Evolutionary conservation across 2,888 invertebrate genomes (phyloP), one percentile per base, ranked within the genome.

Genomic region (Rhingia rostrata): DNA sequence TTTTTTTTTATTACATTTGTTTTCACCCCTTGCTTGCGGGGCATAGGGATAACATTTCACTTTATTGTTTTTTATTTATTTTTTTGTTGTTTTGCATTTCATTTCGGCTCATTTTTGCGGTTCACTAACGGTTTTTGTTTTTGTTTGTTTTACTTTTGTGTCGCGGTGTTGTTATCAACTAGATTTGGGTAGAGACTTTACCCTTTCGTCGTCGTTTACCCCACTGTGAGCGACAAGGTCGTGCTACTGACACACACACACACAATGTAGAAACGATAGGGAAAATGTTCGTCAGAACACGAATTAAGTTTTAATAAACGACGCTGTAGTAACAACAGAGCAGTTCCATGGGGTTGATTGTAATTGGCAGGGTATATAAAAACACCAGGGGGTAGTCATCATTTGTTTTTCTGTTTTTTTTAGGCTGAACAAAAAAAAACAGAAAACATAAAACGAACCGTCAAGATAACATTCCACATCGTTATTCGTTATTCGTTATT

Each of bases 221-320:
- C 58, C 39, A 35, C 30, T 32, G 12, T 45, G 56, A 45, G 35
- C 54, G 56, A 53, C 51, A 60, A 56, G 66, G 51, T n/a, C 39
- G 41, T 22, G 22, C 22, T 2, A 22, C 22, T 22, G 22, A 22
- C 22, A 22, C 22, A 22, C 22, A 22, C 22, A 22, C 2, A 22
- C 22, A 22, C 22, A 22, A 30, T 51, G 49, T 45, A 35, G 14
- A 53, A 14, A 32, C 30, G 41, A 74, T 70, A 70, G 33, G 5
- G 75, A 49, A 22, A 78, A 66, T 83, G 49, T 73, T 56, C 61
- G 14, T 67, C 51, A 53, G 53, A 83, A 64, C 61, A 63, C 58
- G 72, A 83, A 67, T 78, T 78, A 53, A 67, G 83, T 83, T 78
- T 83, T 73, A 73, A 83, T 83, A 83, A 78, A 83, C 72, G 79